A percentile compares a stretch with the other conserved stretches of the same genome.
phyloP scores from a whole-genome alignment of 2,113 vertebrate species.

The Deroptyus accipitrinus region DNA sequence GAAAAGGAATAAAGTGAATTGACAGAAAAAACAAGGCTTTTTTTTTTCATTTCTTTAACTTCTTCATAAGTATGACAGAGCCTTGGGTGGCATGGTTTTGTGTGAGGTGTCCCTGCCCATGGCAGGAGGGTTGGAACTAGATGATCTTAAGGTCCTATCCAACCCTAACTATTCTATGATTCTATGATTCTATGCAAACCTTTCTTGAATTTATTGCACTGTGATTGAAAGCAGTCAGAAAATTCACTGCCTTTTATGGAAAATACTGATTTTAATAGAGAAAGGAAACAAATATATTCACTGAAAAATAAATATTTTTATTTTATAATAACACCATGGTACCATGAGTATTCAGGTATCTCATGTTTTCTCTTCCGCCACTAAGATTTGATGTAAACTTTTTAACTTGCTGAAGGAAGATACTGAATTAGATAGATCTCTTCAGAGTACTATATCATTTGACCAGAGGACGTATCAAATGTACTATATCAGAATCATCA shows the following conservation, averaged over 20 bases:
- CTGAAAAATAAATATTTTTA: fast-evolving
- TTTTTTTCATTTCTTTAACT: neutral
- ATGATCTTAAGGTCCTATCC: too few relatives aligned
- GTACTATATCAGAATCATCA: neutral
- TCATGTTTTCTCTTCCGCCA: neutral
- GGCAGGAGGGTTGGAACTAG: too few relatives aligned
- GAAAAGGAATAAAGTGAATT: neutral
- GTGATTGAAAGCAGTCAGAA: neutral
- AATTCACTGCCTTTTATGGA: neutral
- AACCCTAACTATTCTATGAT: too few relatives aligned
- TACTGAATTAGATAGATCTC: neutral
- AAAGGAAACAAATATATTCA: neutral
- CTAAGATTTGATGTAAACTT: neutral
- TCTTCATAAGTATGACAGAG: neutral
- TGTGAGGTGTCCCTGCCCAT: too few relatives aligned
- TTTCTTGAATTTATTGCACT: neutral
- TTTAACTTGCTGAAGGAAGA: neutral
- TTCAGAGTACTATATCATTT: neutral
- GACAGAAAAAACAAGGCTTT: neutral
- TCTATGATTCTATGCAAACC: neutral
- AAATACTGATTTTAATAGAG: neutral
- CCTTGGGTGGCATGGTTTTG: too few relatives aligned
- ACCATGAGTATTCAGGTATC: fast-evolving
- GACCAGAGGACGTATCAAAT: neutral
- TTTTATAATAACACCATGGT: neutral